Percentiles rank a stretch among this genome's conserved stretches.
Conservation (phyloP, 1,140 invertebrate species). For the Bradynema listronoti region DNA sequence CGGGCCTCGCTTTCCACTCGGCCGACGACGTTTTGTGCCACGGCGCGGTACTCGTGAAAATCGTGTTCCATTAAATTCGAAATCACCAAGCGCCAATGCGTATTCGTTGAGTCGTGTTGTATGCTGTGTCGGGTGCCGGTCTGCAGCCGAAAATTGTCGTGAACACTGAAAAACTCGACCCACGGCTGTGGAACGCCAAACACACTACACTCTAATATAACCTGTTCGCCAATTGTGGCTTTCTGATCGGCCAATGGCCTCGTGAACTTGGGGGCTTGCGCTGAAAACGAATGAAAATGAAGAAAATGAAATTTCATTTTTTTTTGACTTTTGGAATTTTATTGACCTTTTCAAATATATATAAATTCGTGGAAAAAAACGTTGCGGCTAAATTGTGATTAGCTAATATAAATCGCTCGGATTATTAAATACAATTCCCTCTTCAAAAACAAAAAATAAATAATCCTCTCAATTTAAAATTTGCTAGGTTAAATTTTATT, state of each 20-base stretch:
- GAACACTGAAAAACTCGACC: constrained; percentile 54
- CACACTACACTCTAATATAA: constrained; percentile 59
- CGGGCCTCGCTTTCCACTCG: constrained; percentile 22
- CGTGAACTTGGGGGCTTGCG: constrained; percentile 58
- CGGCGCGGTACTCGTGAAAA: constrained; percentile 45
- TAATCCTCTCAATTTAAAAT: too few relatives aligned
- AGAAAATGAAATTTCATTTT: not conserved
- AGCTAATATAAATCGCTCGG: too few relatives aligned
- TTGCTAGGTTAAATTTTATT: too few relatives aligned
- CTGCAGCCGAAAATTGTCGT: constrained; percentile 53
- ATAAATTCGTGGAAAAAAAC: too few relatives aligned
- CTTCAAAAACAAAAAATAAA: too few relatives aligned
- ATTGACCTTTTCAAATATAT: constrained; percentile 5
- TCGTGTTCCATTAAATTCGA: constrained; percentile 50
- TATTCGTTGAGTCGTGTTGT: constrained; percentile 51
- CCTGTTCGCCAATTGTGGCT: constrained; percentile 52
- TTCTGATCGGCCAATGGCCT: constrained; percentile 56
- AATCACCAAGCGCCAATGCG: constrained; percentile 58
- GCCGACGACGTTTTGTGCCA: constrained; percentile 46
- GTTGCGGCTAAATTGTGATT: too few relatives aligned
- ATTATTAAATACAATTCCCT: too few relatives aligned
- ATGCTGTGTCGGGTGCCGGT: constrained; percentile 40
- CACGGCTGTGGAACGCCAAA: constrained; percentile 59
- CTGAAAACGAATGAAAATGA: constrained; percentile 35
- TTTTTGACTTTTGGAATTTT: not conserved